phyloP scores from a whole-genome alignment of 2,888 invertebrate species.

The Venustoraphidia nigricollis region DNA sequence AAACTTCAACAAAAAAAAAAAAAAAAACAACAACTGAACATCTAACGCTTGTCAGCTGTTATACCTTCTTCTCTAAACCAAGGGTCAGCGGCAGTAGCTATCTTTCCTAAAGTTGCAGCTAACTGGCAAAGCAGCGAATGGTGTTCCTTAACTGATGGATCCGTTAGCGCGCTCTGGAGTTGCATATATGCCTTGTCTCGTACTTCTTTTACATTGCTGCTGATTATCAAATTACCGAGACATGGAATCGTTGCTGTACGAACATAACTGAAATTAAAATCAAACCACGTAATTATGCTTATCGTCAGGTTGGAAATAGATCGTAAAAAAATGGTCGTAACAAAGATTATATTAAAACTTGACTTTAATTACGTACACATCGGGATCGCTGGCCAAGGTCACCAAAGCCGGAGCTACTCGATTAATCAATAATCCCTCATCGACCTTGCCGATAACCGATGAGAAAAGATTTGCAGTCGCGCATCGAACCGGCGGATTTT shows the following conservation, averaged over 20 bases:
- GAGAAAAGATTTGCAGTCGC: conserved; percentile 44
- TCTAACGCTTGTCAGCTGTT: no score
- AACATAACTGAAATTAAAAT: conserved; percentile 30
- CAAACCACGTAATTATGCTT: conserved; percentile 1
- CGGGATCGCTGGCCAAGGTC: conserved; percentile 50
- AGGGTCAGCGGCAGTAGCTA: conserved; percentile 40
- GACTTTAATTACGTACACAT: conserved; percentile 34
- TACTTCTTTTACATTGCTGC: conserved; percentile 30
- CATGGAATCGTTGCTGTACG: conserved; percentile 45
- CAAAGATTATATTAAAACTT: no score
- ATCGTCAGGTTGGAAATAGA: background rate
- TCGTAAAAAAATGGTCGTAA: no score
- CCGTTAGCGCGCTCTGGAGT: conserved; percentile 27
- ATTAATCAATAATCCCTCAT: conserved; percentile 36
- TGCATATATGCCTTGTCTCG: conserved; percentile 39
- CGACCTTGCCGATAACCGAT: conserved; percentile 34
- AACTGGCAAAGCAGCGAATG: conserved; percentile 37
- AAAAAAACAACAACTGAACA: conserved; percentile 2
- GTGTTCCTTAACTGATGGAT: conserved; percentile 24
- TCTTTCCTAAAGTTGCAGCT: conserved; percentile 40
- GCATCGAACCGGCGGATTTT: conserved; percentile 39
- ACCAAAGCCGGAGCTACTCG: conserved; percentile 52
- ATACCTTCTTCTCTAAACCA: conserved; percentile 45
- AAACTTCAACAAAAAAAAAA: no score
- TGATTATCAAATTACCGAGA: conserved; percentile 40